Evolutionary conservation across 1,140 invertebrate genomes (phyloP), one percentile per base, ranked within the genome.

Genomic region (Drosophila azteca): DNA sequence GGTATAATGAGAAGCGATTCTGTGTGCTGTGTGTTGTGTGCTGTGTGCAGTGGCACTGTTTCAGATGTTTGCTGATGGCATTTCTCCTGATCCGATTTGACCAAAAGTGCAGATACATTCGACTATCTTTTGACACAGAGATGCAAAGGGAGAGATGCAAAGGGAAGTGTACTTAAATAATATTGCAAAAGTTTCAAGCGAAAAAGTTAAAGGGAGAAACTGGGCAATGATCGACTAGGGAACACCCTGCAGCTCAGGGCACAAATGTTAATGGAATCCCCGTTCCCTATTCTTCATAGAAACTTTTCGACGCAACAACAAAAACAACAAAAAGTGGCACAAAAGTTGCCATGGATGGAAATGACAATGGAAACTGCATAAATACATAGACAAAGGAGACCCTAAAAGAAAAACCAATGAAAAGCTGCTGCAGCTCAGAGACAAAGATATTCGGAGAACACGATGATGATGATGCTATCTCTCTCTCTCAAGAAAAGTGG

Each of bases 241-340:
- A 26, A 70, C 69, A 50, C 65, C 11, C 67, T 70, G 11, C 35
- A 39, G 35, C 35, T 11, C 7, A 39, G 11, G 13, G 35, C 11
- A 4, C 13, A 13, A 13, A 1, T 22, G 17, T 20, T 5, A 20
- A 22, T 41, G 15, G 6, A 57, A 43, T 67, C 7, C 2, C 31
- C 31, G 50, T 48, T 67, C 31, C 55, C 24, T n/a, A 53, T 43
- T 22, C 2, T 8, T 8, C 8, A 9, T 45, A 43, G 76, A 68
- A 85, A 85, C 58, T 81, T 85, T 61, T 51, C 68, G 81, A 85
- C 66, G 82, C 78, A 87, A 87, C 82, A 85, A 87, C 77, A 85
- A 85, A 75, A 87, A 87, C 82, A 85, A 87, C 77, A 85, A 85
- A 75, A 75, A 73, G 50, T 52, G 72, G 49, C 74, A 61, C 60